Evolutionary conservation across 1,140 invertebrate genomes (phyloP).

Genomic region (Coptotermes formosanus): DNA sequence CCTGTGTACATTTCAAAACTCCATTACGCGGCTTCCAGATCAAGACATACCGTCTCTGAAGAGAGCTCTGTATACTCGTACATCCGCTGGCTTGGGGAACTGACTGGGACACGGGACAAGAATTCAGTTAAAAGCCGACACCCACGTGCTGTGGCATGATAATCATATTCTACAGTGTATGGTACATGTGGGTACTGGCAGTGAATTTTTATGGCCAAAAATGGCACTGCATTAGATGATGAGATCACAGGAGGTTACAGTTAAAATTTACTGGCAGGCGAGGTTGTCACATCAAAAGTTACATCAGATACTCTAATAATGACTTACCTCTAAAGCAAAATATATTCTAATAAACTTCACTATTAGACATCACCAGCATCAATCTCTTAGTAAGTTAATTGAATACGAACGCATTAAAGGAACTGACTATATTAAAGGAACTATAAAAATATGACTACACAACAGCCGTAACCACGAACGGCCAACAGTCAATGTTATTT

Average conservation of each 20-base stretch:
- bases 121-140: neutral
- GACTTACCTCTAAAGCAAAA: no score
- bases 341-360: no score
- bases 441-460: no score
- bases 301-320: no score
- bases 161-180: neutral
- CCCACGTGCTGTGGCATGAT: neutral
- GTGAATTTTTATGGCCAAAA: neutral
- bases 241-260: neutral
- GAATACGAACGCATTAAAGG: no score
- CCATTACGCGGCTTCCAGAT: conserved; percentile 5
- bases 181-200: neutral
- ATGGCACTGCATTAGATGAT: neutral
- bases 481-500: no score
- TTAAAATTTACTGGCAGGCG: neutral
- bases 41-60: neutral
- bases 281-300: no score
- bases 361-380: no score
- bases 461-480: no score
- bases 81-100: neutral
- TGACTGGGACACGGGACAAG: neutral
- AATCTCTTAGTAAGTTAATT: no score
- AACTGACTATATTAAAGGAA: no score
- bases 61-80: neutral
- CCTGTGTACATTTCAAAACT: conserved; percentile 10